Evolutionary conservation across 2,888 invertebrate genomes (phyloP).

Genomic region (Rhorus exstirpatorius): DNA sequence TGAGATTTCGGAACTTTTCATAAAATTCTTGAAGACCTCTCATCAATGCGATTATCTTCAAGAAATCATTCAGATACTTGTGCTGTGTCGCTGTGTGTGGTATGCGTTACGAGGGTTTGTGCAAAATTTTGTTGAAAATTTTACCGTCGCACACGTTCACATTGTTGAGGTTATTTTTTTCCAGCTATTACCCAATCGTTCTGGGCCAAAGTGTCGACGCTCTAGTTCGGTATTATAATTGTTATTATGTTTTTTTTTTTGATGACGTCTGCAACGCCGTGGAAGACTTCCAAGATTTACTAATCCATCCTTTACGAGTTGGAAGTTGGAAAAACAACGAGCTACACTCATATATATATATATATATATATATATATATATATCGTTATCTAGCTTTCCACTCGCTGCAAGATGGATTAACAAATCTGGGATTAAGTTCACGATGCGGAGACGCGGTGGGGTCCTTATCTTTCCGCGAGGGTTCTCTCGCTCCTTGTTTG

Average conservation of each 20-base stretch:
- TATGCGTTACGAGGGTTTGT: too few species aligned
- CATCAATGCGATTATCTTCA: too few species aligned
- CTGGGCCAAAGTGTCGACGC: background rate
- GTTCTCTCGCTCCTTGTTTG: constrained; percentile 45
- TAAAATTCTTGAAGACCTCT: too few species aligned
- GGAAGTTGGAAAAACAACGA: constrained; percentile 47
- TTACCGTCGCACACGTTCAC: too few species aligned
- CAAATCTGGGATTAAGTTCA: constrained; percentile 49
- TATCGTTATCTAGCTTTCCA: background rate
- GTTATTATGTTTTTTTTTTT: constrained; percentile 35
- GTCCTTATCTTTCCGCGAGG: constrained; percentile 45
- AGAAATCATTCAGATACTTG: too few species aligned
- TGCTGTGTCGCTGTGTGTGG: too few species aligned
- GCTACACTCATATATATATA: background rate
- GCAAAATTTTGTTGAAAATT: too few species aligned
- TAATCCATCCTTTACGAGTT: constrained; percentile 43
- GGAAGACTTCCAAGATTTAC: constrained; percentile 14
- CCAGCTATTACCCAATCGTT: background rate
- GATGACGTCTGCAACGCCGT: constrained; percentile 25
- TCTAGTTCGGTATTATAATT: constrained; percentile 21
- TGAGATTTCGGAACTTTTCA: too few species aligned
- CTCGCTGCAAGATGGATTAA: constrained; percentile 46
- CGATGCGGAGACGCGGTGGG: constrained; percentile 40
- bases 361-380: background rate
- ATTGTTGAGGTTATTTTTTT: constrained; percentile 23